Evolutionary conservation across 2,113 vertebrate genomes (phyloP).

Genomic region (Colaptes auratus): DNA sequence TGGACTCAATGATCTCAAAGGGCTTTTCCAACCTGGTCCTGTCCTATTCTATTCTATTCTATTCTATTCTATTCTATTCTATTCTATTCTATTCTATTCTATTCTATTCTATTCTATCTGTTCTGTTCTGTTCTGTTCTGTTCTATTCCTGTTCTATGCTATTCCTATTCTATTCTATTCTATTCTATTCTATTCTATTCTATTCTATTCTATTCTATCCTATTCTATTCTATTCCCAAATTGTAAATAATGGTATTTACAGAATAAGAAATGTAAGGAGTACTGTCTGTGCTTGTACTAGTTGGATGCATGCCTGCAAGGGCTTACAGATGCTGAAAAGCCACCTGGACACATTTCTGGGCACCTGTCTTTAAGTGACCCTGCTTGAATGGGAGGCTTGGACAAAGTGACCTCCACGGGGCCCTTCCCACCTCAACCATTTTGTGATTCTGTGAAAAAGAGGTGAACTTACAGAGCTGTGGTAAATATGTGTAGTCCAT

Average conservation of each 20-base stretch:
- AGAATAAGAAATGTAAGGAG: neutral
- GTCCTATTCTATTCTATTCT: too few relatives aligned
- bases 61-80: too few relatives aligned
- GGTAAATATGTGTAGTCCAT: fast-evolving
- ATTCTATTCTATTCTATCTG: too few relatives aligned
- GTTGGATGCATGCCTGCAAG: neutral
- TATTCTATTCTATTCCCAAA: neutral
- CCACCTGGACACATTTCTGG: neutral
- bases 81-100: too few relatives aligned
- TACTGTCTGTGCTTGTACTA: neutral
- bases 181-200: too few relatives aligned
- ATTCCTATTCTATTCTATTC: too few relatives aligned
- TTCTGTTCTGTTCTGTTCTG: too few relatives aligned
- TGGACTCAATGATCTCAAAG: too few relatives aligned
- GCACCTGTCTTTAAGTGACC: neutral
- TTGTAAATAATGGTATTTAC: neutral
- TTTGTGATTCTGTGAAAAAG: neutral
- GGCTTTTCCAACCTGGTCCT: too few relatives aligned
- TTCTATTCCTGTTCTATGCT: too few relatives aligned
- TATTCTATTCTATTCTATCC: too few relatives aligned
- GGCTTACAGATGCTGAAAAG: neutral
- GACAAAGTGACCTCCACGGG: neutral
- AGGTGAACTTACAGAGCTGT: neutral
- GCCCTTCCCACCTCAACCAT: neutral
- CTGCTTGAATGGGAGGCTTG: neutral